Base-by-base conservation (phyloP, 2,888 invertebrate species). In the Chironomus riparius region DNA sequence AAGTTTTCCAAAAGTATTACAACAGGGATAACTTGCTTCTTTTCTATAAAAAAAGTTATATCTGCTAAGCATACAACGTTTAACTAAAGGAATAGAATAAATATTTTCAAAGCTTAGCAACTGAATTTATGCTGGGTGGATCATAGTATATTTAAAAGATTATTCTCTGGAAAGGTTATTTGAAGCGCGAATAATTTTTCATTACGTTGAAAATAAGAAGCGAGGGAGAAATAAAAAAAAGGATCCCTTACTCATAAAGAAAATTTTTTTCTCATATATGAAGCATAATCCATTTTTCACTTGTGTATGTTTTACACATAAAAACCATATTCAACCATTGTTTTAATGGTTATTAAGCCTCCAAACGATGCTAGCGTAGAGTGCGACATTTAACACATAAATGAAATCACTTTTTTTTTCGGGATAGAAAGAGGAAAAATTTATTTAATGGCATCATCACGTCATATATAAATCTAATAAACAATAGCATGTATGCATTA, bases 101-200 rank as follows among this genome's bases (percentile, higher is more conserved):
- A 38, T 38, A 38, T 38, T 38, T 38, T 38, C 38, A 38, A 38
- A 38, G 38, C 38, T 56, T 18, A 56, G 15, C 15, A 56, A 3
- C 15, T 15, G 3, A 22, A 65, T 65, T 65, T 65, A 56, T 56
- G 56, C 56, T 56, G 56, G 38, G 56, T 56, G 65, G 65, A 18
- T 65, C 65, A 65, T 21, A 24, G 12, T 65, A 65, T 65, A 28
- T 71, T 50, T 56, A 18, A 56, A 71, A 50, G 71, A 71, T 71
- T 71, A 71, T 71, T 56, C 21, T 28, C 56, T 22, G 24, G 21
- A 70, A 70, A 70, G n/a, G 47, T 70, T 70, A 70, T 70, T n/a
- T 70, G 70, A 22, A 47, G 70, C 70, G 71, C 50, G 56, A 71
- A 47, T 71, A 71, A 71, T 71, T 71, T 71, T 71, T 71, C 71